Conservation (phyloP, 2,113 vertebrate species). For the Nycticebus coucang region DNA sequence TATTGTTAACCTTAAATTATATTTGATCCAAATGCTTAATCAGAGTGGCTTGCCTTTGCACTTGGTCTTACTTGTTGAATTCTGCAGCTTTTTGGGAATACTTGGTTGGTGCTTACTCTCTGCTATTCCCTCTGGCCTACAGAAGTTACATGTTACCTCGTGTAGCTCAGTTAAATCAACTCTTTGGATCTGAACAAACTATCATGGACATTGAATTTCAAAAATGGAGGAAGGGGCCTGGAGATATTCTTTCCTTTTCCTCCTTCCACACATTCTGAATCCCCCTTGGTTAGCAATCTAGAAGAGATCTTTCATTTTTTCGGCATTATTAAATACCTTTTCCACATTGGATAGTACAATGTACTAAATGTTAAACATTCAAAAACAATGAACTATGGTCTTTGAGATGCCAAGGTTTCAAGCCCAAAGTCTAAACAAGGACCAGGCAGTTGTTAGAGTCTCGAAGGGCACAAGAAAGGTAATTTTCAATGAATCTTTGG, state of each 20-base stretch:
- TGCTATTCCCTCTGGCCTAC: not conserved
- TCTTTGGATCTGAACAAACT: not conserved
- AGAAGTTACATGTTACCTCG: not conserved
- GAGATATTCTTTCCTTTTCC: not conserved
- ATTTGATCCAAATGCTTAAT: not conserved
- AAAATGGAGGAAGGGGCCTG: not conserved
- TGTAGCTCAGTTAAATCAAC: not conserved
- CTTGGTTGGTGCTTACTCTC: not conserved
- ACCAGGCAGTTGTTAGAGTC: not conserved
- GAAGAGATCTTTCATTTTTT: not conserved
- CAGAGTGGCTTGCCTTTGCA: not conserved
- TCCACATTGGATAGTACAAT: not conserved
- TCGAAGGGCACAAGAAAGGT: not conserved
- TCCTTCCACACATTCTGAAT: not conserved
- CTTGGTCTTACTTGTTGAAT: not conserved
- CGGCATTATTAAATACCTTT: not conserved
- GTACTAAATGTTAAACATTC: not conserved
- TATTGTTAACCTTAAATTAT: conserved; percentile 2
- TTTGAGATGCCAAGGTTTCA: not conserved
- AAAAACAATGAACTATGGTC: not conserved
- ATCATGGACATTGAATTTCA: not conserved
- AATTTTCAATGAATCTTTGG: not conserved
- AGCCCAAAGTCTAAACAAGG: not conserved
- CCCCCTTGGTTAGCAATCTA: not conserved
- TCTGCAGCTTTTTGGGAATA: not conserved